A percentile compares a stretch with the other conserved stretches of the same genome.
Evolutionary conservation across 2,888 invertebrate genomes (phyloP).

Genomic region (Incurvaria masculella): DNA sequence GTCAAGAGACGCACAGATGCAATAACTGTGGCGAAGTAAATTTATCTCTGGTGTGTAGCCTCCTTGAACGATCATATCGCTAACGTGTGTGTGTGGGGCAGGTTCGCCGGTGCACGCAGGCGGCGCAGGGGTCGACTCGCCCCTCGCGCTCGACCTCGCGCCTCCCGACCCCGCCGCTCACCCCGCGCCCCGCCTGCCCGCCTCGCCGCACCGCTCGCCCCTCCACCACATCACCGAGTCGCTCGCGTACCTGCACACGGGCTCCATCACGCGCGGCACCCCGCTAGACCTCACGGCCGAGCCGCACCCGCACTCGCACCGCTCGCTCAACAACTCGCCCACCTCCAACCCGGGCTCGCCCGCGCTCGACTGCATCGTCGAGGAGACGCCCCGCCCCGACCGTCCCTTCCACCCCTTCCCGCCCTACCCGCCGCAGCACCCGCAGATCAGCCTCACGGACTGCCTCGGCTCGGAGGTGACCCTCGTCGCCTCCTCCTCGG

Average conservation of each 20-base stretch:
- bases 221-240: slow-evolving; percentile 66
- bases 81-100: slow-evolving; percentile 20
- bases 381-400: slow-evolving; percentile 54
- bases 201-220: slow-evolving; percentile 38
- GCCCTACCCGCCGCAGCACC: slow-evolving; percentile 50
- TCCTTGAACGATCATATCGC: no score
- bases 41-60: no score
- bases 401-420: slow-evolving; percentile 25
- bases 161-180: slow-evolving; percentile 30
- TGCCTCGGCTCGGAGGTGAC: slow-evolving; percentile 84
- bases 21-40: no score
- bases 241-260: slow-evolving; percentile 71
- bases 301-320: slow-evolving; percentile 44
- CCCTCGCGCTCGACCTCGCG: not conserved
- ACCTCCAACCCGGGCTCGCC: slow-evolving; percentile 65
- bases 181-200: slow-evolving; percentile 27
- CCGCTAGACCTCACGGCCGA: slow-evolving; percentile 52
- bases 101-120: slow-evolving; percentile 60
- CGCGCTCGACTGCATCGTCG: slow-evolving; percentile 73
- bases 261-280: slow-evolving; percentile 73
- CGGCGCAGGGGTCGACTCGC: no score
- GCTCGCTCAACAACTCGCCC: slow-evolving; percentile 60
- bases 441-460: slow-evolving; percentile 91
- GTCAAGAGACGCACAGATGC: no score
- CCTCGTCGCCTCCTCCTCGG: slow-evolving; percentile 72